Conservation (phyloP, 1,140 invertebrate species). For the Lanistes nyassanus region DNA sequence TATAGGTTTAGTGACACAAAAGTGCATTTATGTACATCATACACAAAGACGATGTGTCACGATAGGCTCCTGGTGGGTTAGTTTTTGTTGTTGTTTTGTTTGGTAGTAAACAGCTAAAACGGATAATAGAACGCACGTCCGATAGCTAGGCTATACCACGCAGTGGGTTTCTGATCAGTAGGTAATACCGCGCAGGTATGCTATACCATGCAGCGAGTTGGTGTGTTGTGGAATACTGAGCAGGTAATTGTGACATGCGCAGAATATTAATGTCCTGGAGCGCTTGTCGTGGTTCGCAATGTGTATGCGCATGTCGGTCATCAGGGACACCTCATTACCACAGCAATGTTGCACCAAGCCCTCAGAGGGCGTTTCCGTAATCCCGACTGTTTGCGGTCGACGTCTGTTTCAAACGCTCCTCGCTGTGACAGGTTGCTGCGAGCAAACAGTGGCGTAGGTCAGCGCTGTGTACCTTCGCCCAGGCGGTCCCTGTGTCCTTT, state of each 20-base stretch:
- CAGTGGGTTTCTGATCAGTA: too few relatives aligned
- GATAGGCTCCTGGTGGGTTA: too few relatives aligned
- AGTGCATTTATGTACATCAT: too few relatives aligned
- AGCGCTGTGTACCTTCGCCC: neutral
- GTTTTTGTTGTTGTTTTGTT: too few relatives aligned
- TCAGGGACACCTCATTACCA: slow-evolving; percentile 1
- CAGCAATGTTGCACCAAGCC: neutral
- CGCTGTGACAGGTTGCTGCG: neutral
- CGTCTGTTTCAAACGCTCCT: neutral
- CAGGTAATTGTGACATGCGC: neutral
- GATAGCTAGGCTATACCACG: too few relatives aligned
- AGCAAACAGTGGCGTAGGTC: slow-evolving; percentile 11
- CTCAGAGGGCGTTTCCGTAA: neutral
- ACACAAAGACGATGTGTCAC: too few relatives aligned
- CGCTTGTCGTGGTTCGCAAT: neutral
- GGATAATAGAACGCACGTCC: too few relatives aligned
- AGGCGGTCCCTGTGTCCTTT: neutral
- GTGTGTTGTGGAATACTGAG: neutral
- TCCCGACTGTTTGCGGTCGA: slow-evolving; percentile 4
- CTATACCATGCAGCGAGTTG: neutral
- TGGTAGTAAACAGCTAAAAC: too few relatives aligned
- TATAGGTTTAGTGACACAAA: too few relatives aligned
- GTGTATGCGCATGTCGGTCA: neutral
- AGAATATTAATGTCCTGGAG: neutral
- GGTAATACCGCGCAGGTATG: too few relatives aligned